A percentile compares a stretch with the other conserved stretches of the same genome.
Conservation (phyloP, 2,888 invertebrate genomes). For the Galerucella calmariensis region DNA sequence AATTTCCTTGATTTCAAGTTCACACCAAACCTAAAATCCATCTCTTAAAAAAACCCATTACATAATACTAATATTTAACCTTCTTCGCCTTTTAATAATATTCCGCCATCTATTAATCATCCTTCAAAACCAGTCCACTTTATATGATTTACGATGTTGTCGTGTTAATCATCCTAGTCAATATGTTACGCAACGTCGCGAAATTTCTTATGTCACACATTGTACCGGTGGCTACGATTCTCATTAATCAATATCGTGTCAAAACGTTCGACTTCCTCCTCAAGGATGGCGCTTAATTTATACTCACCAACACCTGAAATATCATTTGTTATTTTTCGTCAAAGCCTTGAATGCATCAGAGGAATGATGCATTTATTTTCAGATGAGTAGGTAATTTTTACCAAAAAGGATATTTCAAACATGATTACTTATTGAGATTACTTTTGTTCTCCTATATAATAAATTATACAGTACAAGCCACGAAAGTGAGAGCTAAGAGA, state of each 20-base stretch:
- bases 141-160: constrained; percentile 12
- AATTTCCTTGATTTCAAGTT: constrained; percentile 2
- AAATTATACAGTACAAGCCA: too few species aligned
- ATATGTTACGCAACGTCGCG: constrained; percentile 11
- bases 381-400: too few species aligned
- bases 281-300: not conserved
- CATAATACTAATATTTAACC: not conserved
- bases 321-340: not conserved
- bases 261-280: not conserved
- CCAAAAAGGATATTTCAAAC: too few species aligned
- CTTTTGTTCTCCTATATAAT: too few species aligned
- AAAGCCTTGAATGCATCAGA: not conserved
- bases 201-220: constrained; percentile 2
- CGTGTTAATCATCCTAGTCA: not conserved
- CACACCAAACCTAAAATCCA: not conserved
- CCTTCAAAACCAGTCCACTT: not conserved
- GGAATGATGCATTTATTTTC: too few species aligned
- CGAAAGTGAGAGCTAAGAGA: too few species aligned
- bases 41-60: not conserved
- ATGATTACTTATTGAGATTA: too few species aligned
- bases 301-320: not conserved
- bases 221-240: not conserved
- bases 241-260: not conserved
- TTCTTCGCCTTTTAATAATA: not conserved
- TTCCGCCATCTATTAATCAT: constrained; percentile 16